Evolutionary conservation across 2,888 invertebrate species (phyloP), one percentile per base, ranked within the genome.

Genomic region (Anodontia alba): DNA sequence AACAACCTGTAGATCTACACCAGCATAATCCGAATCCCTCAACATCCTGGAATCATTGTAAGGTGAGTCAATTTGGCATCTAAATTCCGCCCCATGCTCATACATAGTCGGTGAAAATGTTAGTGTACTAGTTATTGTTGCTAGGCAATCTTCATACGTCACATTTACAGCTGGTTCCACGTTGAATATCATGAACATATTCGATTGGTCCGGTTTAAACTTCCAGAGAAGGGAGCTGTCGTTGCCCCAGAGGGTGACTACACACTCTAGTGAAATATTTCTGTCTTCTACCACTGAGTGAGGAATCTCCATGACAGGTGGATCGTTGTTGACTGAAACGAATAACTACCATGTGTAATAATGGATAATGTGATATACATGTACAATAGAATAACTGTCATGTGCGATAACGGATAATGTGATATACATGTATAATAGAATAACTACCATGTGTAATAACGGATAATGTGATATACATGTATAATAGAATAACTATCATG

Each of bases 31-130:
- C 20, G 62, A 62, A 5, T 62, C 62, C 62, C 33, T 31, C 20
- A 62, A 17, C 7, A 62, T 33, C 33, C 62, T 62, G 1, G 62
- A 33, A 20, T 62, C 20, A 62, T 17, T 62, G 23, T 46, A 8
- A 29, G 26, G 8, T 1, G 42, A 26, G 10, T 43, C 62, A 5
- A 87, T 49, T 71, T 81, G 77, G 73, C 89, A 89, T 46, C 87
- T 81, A 66, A 88, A 89, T n/a, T 79, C 73, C 0, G 89, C 82
- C 8, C 86, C 87, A 31, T 88, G 83, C 36, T 89, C 89, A 46
- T 83, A 84, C 79, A 82, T 78, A 20, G 84, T 83, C 0, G 86
- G 81, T 10, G 79, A 81, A 62, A 89, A 85, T 20, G 74, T 75
- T 31, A 89, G 57, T 0, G 78, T 80, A 33, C 88, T 89, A 23